phyloP scores from a whole-genome alignment of 1,140 invertebrate genomes.

The Drosophila serrata region DNA sequence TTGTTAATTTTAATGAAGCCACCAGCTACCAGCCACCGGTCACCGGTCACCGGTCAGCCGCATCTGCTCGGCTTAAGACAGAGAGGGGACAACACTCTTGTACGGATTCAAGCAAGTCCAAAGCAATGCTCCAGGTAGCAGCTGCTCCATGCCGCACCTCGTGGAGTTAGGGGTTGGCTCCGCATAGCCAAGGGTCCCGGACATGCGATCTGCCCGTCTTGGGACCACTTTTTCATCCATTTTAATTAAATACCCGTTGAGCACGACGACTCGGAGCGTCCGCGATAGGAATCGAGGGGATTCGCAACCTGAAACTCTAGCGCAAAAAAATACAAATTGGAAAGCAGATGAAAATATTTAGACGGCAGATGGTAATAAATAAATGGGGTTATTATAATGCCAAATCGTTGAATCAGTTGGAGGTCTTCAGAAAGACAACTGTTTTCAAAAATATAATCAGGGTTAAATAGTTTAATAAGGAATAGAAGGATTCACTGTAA shows the following conservation, averaged over 20 bases:
- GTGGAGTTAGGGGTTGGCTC: constrained; percentile 35
- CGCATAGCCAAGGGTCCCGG: constrained; percentile 17
- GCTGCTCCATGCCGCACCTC: constrained; percentile 29
- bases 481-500: too few species aligned
- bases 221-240: constrained; percentile 29
- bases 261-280: constrained; percentile 14
- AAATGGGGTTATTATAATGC: constrained; percentile 16
- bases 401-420: constrained; percentile 10
- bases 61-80: constrained; percentile 55
- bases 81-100: constrained; percentile 46
- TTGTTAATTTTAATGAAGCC: constrained; percentile 84
- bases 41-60: constrained; percentile 49
- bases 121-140: constrained; percentile 54
- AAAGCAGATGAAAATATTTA: constrained; percentile 43
- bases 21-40: constrained; percentile 36
- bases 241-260: constrained; percentile 54
- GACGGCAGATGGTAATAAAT: constrained; percentile 27
- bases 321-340: constrained; percentile 33
- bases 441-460: background rate
- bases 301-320: constrained; percentile 40
- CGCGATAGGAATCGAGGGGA: constrained; percentile 42
- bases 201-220: constrained; percentile 33
- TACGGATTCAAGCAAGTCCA: constrained; percentile 69
- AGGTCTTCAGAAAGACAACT: too few species aligned
- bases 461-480: background rate